Evolutionary conservation across 2,113 vertebrate species (phyloP), one percentile per base, ranked within the genome.

Genomic region (Ammodytes marinus): DNA sequence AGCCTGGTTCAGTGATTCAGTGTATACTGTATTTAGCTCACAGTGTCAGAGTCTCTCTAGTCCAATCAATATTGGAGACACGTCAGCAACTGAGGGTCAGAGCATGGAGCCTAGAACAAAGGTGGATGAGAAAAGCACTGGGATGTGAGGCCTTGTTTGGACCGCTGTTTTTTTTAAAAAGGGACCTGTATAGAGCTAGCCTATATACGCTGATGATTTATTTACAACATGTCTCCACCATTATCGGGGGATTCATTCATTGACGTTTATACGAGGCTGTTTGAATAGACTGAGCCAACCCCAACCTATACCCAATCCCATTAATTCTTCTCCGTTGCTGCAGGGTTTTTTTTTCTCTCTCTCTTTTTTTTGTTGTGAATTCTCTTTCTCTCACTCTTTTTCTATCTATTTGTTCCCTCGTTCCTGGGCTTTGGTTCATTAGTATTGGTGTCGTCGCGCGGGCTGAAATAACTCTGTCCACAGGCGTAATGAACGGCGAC

Each of bases 381-480:
- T 53, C 79, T 45, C 42, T 15, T 61, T 13, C 15, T 70, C 43
- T 8, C 2, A 0, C 27, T 27, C 27, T 27, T 27, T 27, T 27
- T 27, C 27, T 27, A 27, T 27, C 27, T 27, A 27, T 27, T 12
- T 14, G 14, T 60, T 27, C 35, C 35, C 65, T 40, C 13, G 54
- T 42, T 73, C 50, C 19, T 27, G 27, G 27, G 27, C 59, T 59
- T 35, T 6, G 75, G 53, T 80, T 92, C 78, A 88, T 92, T 90
- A 84, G 83, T 86, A 91, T 92, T 84, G 89, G 77, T 83, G 83
- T 89, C 83, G 71, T 79, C 58, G 69, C 17, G 52, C 60, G 3
- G 27, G 85, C 82, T 89, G 86, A 86, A 88, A 88, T 93, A 86
- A 92, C 55, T 88, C 80, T 84, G 84, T 83, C 88, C 70, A 15